These are phyloP conservation scores for Callorhinus ursinus DNA, from an alignment of 2,113 vertebrate genomes.

Conservation along the genomic window DNA sequence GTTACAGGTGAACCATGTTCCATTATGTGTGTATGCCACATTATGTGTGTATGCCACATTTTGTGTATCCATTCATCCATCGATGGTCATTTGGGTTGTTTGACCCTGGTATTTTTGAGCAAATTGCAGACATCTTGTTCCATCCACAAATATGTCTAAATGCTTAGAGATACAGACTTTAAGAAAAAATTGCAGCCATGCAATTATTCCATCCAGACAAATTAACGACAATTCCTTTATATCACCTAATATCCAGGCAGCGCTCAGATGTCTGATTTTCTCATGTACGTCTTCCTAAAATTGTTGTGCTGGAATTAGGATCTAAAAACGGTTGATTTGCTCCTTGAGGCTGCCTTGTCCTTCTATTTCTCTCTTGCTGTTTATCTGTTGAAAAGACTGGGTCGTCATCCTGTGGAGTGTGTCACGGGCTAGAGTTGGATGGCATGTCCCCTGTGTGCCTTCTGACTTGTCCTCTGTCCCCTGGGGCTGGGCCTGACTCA, in stretches of 20 bases:
- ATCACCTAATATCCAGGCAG: too few species aligned
- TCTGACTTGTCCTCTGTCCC: background rate
- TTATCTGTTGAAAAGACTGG: background rate
- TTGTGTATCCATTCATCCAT: too few species aligned
- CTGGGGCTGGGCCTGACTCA: background rate
- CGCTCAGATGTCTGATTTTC: background rate
- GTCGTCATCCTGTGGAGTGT: rapidly evolving
- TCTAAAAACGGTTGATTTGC: background rate
- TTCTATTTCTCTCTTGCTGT: background rate
- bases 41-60: rapidly evolving
- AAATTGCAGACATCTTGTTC: background rate
- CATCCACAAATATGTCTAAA: background rate
- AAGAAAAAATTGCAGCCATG: background rate
- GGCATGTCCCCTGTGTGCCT: rapidly evolving
- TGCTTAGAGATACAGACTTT: background rate
- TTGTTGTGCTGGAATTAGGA: background rate
- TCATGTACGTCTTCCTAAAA: background rate
- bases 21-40: rapidly evolving
- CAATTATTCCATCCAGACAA: background rate
- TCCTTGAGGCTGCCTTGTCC: background rate
- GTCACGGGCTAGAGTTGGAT: rapidly evolving
- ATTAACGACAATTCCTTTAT: rapidly evolving
- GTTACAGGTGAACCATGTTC: background rate
- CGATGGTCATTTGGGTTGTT: background rate
- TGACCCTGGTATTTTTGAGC: background rate